These are phyloP conservation scores for Tinamus major DNA, from an alignment of 2,797 vertebrate genomes.

Conservation along the genomic window DNA sequence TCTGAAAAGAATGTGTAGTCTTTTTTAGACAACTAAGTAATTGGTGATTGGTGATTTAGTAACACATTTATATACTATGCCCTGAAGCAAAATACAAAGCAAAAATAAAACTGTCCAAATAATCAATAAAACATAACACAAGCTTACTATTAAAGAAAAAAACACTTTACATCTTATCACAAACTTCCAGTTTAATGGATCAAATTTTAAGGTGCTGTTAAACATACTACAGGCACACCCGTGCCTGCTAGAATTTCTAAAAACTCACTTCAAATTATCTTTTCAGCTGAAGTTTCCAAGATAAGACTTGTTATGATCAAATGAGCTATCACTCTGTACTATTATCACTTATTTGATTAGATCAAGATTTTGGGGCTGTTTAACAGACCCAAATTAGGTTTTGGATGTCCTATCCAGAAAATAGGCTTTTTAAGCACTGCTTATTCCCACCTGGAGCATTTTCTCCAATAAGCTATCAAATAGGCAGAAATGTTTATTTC, in stretches of 20 bases:
- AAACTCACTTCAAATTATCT: not conserved
- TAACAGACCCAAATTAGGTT: not conserved
- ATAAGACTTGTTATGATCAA: not conserved
- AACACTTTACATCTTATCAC: not conserved
- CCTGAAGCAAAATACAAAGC: not conserved
- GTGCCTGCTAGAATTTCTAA: not conserved
- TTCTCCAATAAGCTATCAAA: not conserved
- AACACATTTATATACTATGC: not conserved
- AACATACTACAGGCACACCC: not conserved
- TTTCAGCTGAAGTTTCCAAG: not conserved
- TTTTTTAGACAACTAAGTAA: not conserved
- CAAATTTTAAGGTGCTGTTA: not conserved
- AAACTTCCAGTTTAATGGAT: not conserved
- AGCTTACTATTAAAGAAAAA: not conserved
- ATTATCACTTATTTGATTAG: not conserved
- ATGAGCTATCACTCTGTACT: not conserved
- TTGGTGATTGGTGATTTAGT: not conserved
- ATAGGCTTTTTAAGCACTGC: fast-evolving
- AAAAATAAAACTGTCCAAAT: not conserved
- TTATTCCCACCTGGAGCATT: not conserved
- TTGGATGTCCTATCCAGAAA: not conserved
- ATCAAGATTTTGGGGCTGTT: not conserved
- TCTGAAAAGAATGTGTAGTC: not conserved
- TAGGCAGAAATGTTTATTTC: not conserved
- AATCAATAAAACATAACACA: not conserved